These are phyloP conservation scores for Aptenodytes forsteri DNA, from an alignment of 2,113 vertebrate species.

Conservation along the genomic window DNA sequence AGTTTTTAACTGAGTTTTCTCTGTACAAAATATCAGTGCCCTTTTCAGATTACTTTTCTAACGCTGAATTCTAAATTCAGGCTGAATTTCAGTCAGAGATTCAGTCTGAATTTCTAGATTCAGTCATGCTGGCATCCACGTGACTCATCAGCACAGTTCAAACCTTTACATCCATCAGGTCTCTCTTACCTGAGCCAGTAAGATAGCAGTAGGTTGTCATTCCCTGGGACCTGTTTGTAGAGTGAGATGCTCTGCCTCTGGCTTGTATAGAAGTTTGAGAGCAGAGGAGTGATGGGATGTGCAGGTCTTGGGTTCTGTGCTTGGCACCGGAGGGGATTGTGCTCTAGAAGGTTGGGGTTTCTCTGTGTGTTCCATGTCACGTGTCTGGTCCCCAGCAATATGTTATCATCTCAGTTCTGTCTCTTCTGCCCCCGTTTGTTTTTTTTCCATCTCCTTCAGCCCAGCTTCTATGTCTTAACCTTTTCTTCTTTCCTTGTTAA, in stretches of 20 bases:
- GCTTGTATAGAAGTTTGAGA: background rate
- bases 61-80: background rate
- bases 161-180: background rate
- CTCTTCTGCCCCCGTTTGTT: background rate
- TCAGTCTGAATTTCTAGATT: background rate
- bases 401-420: background rate
- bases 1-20: background rate
- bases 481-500: background rate
- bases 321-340: background rate
- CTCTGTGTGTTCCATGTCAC: background rate
- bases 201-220: background rate
- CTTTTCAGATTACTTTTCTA: background rate
- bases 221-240: background rate
- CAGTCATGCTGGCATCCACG: background rate
- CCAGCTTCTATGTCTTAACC: background rate
- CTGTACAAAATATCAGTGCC: background rate
- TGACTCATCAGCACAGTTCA: background rate
- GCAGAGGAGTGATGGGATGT: background rate
- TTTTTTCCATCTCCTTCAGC: background rate
- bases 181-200: background rate
- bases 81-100: background rate
- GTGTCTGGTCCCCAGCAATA: background rate
- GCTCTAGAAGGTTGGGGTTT: background rate
- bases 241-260: background rate
- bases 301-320: background rate